Evolutionary conservation across 2,113 vertebrate species (phyloP).

Genomic region (Lasiurus cinereus): DNA sequence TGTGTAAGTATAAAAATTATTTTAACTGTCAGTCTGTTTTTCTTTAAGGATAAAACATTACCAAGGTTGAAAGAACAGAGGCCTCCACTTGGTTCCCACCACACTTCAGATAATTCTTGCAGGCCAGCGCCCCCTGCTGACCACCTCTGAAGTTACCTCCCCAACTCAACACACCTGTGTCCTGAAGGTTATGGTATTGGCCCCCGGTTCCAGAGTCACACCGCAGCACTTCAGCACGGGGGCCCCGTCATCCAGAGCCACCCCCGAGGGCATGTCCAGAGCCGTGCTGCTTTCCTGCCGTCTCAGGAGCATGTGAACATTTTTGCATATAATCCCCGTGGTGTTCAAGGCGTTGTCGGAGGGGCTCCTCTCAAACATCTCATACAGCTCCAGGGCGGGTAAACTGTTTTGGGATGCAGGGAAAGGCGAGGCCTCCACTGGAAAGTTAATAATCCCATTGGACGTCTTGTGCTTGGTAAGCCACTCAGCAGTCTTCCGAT

Average conservation of each 20-base stretch:
- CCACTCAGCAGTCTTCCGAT: conserved; percentile 90
- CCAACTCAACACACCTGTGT: conserved; percentile 89
- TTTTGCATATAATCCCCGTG: conserved; percentile 95
- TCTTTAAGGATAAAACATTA: not conserved
- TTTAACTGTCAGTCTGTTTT: not conserved
- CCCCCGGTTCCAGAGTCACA: conserved; percentile 92
- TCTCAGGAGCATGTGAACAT: conserved; percentile 94
- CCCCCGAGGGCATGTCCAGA: conserved; percentile 86
- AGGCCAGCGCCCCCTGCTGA: not conserved
- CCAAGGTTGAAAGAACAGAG: not conserved
- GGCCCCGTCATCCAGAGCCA: conserved; percentile 91
- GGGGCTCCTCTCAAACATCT: conserved; percentile 94
- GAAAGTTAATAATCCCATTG: conserved; percentile 91
- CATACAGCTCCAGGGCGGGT: conserved; percentile 91
- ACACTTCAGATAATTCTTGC: fast-evolving
- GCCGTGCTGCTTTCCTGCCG: conserved; percentile 90
- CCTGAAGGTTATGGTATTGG: conserved; percentile 92
- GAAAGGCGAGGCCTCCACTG: conserved; percentile 63
- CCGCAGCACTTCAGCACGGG: conserved; percentile 89
- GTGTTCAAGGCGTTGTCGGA: conserved; percentile 93
- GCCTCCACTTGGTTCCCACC: not conserved
- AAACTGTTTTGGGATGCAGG: conserved; percentile 72
- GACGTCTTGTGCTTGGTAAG: conserved; percentile 89
- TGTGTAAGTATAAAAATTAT: not conserved
- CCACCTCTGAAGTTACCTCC: fast-evolving